Conservation (phyloP, 2,888 invertebrate species). For the Melipona bicolor region DNA sequence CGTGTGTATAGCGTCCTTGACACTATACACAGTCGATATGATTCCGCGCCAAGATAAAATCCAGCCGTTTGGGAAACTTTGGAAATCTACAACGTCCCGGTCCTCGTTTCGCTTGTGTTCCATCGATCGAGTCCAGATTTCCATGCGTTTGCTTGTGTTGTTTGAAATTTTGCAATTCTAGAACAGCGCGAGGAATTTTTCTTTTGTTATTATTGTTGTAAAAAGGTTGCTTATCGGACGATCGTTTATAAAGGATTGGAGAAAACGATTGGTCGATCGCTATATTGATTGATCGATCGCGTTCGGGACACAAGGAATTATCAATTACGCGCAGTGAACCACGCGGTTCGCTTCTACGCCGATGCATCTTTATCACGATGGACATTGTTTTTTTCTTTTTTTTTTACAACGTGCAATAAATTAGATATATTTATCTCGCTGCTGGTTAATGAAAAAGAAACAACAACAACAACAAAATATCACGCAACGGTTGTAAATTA, state of each 20-base stretch:
- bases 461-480: conserved; percentile 12
- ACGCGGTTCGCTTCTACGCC: not conserved
- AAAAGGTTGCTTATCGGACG: not conserved
- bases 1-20: conserved; percentile 39
- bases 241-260: not conserved
- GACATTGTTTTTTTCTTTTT: conserved; percentile 35
- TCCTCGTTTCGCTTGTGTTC: not conserved
- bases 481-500: conserved; percentile 51
- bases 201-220: no score
- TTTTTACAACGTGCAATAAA: conserved; percentile 59
- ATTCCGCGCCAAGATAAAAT: conserved; percentile 73
- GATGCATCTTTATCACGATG: conserved; percentile 39
- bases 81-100: conserved; percentile 22
- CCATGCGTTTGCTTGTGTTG: no score
- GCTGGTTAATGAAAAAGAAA: conserved; percentile 16
- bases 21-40: conserved; percentile 73
- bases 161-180: not conserved
- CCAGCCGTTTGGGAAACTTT: conserved; percentile 53
- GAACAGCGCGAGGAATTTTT: no score
- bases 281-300: not conserved
- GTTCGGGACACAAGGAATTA: not conserved
- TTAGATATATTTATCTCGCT: conserved; percentile 49
- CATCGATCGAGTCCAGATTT: not conserved
- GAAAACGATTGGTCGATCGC: not conserved
- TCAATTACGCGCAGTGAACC: not conserved